A percentile compares a stretch with the other conserved stretches of the same genome.
Conservation (phyloP, 2,113 vertebrate genomes). For the Pica pica region DNA sequence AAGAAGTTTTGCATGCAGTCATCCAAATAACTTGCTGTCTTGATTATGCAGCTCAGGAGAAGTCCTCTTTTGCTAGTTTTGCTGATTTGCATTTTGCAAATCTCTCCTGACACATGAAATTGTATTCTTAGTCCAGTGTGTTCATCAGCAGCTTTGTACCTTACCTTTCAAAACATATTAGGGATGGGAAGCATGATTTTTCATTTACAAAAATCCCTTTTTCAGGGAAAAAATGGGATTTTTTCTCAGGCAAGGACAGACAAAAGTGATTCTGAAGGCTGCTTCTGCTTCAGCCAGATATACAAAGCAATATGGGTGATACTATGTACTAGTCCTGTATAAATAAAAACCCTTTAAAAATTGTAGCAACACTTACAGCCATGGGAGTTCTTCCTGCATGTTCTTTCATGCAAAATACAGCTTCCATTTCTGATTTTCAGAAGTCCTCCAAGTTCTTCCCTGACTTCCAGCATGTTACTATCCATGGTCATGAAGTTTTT, state of each 20-base stretch:
- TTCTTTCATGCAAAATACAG: neutral
- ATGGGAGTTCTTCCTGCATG: neutral
- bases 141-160: neutral
- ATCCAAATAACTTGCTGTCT: neutral
- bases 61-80: neutral
- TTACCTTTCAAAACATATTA: neutral
- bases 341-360: neutral
- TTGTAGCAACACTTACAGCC: neutral
- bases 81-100: neutral
- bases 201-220: neutral
- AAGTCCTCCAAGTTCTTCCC: neutral
- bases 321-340: neutral
- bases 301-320: neutral
- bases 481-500: neutral
- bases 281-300: neutral
- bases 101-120: neutral
- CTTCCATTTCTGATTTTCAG: neutral
- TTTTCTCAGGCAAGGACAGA: neutral
- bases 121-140: neutral
- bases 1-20: neutral
- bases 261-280: neutral
- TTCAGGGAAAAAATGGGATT: fast-evolving
- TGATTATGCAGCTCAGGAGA: neutral
- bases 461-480: neutral
- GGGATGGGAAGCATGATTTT: neutral